Evolutionary conservation across 2,888 invertebrate species (phyloP), one percentile per base, ranked within the genome.

Genomic region (Pyralis farinalis): DNA sequence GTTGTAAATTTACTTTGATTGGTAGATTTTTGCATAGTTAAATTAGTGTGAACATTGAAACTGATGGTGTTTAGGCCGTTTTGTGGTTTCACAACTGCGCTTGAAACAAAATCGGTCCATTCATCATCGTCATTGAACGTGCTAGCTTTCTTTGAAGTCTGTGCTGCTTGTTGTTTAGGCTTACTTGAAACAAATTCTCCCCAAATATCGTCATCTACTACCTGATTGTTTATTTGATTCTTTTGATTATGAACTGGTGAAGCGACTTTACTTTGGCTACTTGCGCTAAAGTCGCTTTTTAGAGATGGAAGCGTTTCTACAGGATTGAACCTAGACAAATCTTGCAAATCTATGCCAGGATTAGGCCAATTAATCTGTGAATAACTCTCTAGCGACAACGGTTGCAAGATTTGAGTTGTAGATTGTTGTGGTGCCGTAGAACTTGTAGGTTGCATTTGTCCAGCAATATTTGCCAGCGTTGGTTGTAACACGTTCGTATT

Each of bases 351-450:
- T 51, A 89, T 80, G 12, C 92, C 92, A 8, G 92, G 92, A 61
- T 91, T 91, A 2, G 92, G 92, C 92, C 92, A 92, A 60, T 91
- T 91, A 32, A 92, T 92, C 64, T 91, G 86, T 1, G 90, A 89
- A 57, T 78, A 88, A 50, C 87, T 82, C 55, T 90, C 90, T 49
- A 90, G 58, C 5, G 89, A 85, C 20, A 89, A 53, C 0, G 90
- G 90, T 51, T 90, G 86, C 40, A 90, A 57, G 55, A 90, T 90
- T 73, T 90, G 90, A n/a, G 65, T 68, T 22, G 71, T 55, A 43
- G 74, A 78, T 46, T 75, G 71, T 47, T 75, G 70, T 40, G 57
- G 45, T 37, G 56, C 45, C 20, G 45, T 33, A 47, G 47, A 65
- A 3, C 63, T 49, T 40, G 48, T 61, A 5, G 58, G 52, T 21